phyloP scores from a whole-genome alignment of 2,888 invertebrate genomes.

The Prenolepis imparis region DNA sequence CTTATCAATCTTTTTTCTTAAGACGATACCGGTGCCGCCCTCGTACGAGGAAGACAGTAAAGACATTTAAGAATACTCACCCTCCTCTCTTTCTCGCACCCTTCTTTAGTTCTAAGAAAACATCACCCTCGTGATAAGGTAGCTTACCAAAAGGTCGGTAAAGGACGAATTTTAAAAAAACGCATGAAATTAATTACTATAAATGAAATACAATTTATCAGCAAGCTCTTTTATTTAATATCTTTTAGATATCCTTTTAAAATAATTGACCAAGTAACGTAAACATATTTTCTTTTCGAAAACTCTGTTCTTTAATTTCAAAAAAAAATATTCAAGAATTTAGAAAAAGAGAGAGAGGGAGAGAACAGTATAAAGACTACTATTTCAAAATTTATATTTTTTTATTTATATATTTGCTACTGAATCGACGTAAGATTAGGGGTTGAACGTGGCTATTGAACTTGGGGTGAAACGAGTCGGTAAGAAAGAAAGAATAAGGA shows the following conservation, averaged over 20 bases:
- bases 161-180: conserved; percentile 51
- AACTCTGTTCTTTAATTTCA: background rate
- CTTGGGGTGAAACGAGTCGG: conserved; percentile 78
- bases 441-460: conserved; percentile 21
- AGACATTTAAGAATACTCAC: conserved; percentile 85
- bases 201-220: background rate
- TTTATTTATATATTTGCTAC: conserved; percentile 30
- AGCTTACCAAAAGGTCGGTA: conserved; percentile 83
- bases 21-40: conserved; percentile 83
- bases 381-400: background rate
- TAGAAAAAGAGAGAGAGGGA: background rate
- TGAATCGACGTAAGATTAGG: conserved; percentile 21
- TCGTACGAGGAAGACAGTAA: conserved; percentile 82
- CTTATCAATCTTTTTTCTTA: conserved; percentile 66
- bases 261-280: background rate
- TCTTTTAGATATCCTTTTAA: background rate
- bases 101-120: conserved; percentile 82
- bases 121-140: conserved; percentile 83
- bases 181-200: background rate
- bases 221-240: background rate
- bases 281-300: conserved; percentile 1
- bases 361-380: background rate
- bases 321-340: background rate
- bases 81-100: conserved; percentile 81
- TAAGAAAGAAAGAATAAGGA: conserved; percentile 85